Base-by-base conservation (phyloP, 2,888 invertebrate genomes). In the Crematogaster levior region DNA sequence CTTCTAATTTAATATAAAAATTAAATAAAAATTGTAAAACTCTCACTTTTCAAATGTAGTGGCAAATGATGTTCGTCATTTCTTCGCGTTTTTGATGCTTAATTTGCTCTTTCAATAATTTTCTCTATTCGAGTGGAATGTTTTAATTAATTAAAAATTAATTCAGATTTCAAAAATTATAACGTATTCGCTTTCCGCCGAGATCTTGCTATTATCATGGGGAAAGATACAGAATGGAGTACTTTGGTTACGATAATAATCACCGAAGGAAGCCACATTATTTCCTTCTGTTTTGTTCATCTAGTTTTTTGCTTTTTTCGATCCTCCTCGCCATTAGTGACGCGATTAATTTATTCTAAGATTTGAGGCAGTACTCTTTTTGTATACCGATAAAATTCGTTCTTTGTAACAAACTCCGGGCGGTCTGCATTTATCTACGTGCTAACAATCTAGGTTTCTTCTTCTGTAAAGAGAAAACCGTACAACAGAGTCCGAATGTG, bases 281-380 rank as follows among this genome's bases (percentile, higher is more conserved):
- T 34, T 60, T 77, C 30, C 34, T 10, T 63, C 46, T 72, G 60
- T 60, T 81, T 83, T 21, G n/a, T 48, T 83, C 68, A 30, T 27
- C 40, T 40, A 48, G 37, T 74, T 81, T 56, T 66, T 56, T 58
- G 34, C 46, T 81, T 60, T 72, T 66, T 53, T 51, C 48, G 10
- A 75, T 24, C 43, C 46, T 61, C 40, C 56, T 51, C 63, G 70
- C 51, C 53, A 53, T 68, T 27, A 68, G 56, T 58, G 81, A 51
- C 21, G 66, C 75, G 63, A 70, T 51, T 73, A 51, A 81, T 61
- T 75, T 88, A 88, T 48, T 34, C 82, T 79, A 84, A 60, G 77
- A 82, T 81, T 84, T 84, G 85, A 87, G 88, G 88, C 88, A 89
- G 88, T 89, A 88, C 84, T 84, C 83, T 80, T 80, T 83, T 82